Percentiles rank a stretch among this genome's conserved stretches.
Evolutionary conservation across 2,113 vertebrate genomes (phyloP).

Genomic region (Petaurus breviceps): DNA sequence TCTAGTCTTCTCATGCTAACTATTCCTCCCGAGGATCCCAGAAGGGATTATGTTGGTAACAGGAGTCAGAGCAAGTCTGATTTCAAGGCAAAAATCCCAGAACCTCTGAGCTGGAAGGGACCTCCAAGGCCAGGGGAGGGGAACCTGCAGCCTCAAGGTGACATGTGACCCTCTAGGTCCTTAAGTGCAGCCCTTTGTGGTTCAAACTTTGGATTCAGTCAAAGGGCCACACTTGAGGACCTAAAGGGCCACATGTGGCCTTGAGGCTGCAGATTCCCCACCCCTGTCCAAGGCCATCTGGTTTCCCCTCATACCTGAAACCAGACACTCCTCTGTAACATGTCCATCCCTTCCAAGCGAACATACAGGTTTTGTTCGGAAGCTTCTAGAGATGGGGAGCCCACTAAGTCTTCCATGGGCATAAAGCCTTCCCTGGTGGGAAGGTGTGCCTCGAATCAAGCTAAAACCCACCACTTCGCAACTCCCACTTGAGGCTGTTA

Average conservation of each 20-base stretch:
- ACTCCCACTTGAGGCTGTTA: background rate
- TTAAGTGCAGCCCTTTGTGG: too few relatives aligned
- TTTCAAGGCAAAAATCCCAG: background rate
- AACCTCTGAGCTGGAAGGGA: background rate
- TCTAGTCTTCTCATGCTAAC: background rate
- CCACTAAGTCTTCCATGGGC: background rate
- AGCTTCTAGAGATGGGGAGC: background rate
- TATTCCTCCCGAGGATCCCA: background rate
- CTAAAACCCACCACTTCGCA: background rate
- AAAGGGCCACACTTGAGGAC: too few relatives aligned
- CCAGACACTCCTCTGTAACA: background rate
- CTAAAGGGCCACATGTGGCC: too few relatives aligned
- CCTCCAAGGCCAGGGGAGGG: background rate
- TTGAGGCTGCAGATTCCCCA: too few relatives aligned
- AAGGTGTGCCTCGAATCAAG: background rate
- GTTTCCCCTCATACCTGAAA: background rate
- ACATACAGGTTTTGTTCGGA: background rate
- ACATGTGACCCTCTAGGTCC: too few relatives aligned
- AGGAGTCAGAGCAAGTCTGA: background rate
- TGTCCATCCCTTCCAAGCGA: background rate
- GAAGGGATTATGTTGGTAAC: conserved; percentile 25
- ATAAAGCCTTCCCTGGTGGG: background rate
- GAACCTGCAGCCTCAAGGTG: too few relatives aligned
- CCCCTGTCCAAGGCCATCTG: background rate
- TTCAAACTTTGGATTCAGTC: too few relatives aligned